These are phyloP conservation scores for Enteromius radiatus DNA, from an alignment of 2,797 vertebrate genomes.

Conservation along the genomic window DNA sequence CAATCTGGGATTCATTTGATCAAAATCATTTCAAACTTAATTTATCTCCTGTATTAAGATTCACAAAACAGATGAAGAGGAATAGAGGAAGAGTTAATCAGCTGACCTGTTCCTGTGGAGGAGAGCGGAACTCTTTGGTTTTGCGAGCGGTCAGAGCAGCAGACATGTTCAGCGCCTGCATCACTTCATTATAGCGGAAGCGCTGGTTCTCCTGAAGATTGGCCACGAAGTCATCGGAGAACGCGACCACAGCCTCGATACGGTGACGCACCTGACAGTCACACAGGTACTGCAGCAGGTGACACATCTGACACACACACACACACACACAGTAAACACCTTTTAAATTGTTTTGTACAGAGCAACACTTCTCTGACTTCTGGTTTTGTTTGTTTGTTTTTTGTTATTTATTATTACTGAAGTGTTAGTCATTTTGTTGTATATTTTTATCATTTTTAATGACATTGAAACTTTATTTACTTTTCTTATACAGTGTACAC, in stretches of 20 bases:
- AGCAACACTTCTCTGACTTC: no score
- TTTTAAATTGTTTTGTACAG: no score
- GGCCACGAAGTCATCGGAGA: slow-evolving; percentile 94
- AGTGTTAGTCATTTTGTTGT: no score
- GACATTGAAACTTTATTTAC: no score
- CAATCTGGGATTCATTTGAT: neutral
- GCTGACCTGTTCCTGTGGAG: slow-evolving; percentile 93
- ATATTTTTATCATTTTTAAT: no score
- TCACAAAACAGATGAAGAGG: neutral
- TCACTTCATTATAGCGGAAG: slow-evolving; percentile 96
- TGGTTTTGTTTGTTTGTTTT: no score
- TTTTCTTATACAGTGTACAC: no score
- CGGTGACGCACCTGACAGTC: slow-evolving; percentile 95
- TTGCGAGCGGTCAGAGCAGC: slow-evolving; percentile 94
- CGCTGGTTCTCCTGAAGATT: slow-evolving; percentile 95
- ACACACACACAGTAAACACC: neutral
- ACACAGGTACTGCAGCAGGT: slow-evolving; percentile 92
- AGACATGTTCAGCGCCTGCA: slow-evolving; percentile 98
- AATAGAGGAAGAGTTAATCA: neutral
- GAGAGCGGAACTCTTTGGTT: slow-evolving; percentile 95
- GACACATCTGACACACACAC: slow-evolving; percentile 85
- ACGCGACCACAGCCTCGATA: slow-evolving; percentile 94
- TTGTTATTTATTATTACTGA: no score
- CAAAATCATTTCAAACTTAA: neutral
- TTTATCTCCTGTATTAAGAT: neutral